phyloP scores from a whole-genome alignment of 2,888 invertebrate genomes.

The Yponomeuta malinellus region DNA sequence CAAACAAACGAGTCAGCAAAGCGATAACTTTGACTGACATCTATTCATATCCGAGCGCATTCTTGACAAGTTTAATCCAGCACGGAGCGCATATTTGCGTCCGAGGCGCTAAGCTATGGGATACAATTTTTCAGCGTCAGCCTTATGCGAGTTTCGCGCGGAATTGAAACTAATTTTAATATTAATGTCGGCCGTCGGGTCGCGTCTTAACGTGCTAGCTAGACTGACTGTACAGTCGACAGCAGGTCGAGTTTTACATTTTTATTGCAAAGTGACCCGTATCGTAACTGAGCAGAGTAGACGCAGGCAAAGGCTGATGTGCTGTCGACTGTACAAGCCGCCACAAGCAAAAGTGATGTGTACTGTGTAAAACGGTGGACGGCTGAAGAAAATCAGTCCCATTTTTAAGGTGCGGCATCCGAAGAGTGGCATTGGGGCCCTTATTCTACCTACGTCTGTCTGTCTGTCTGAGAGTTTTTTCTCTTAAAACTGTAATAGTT shows the following conservation, averaged over 20 bases:
- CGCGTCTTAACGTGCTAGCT: background rate
- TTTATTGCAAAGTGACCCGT: background rate
- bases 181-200: slow-evolving; percentile 40
- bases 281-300: too few species aligned
- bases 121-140: slow-evolving; percentile 52
- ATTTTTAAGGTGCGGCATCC: too few species aligned
- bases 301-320: too few species aligned
- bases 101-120: slow-evolving; percentile 17
- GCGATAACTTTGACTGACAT: background rate
- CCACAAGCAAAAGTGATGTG: too few species aligned
- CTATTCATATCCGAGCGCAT: background rate
- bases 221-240: background rate
- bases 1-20: background rate
- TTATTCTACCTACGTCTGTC: too few species aligned
- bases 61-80: slow-evolving; percentile 8
- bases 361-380: too few species aligned
- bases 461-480: too few species aligned
- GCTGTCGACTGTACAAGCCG: too few species aligned
- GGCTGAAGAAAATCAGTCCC: too few species aligned
- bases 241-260: background rate
- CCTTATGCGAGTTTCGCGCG: slow-evolving; percentile 38
- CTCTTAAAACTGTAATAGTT: too few species aligned
- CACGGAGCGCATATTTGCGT: background rate
- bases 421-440: too few species aligned
- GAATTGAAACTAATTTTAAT: slow-evolving; percentile 64